Percentiles rank a stretch among this genome's conserved stretches.
These are phyloP conservation scores for Leptinotarsa haldemani DNA, from an alignment of 2,888 invertebrate species.

Conservation along the genomic window DNA sequence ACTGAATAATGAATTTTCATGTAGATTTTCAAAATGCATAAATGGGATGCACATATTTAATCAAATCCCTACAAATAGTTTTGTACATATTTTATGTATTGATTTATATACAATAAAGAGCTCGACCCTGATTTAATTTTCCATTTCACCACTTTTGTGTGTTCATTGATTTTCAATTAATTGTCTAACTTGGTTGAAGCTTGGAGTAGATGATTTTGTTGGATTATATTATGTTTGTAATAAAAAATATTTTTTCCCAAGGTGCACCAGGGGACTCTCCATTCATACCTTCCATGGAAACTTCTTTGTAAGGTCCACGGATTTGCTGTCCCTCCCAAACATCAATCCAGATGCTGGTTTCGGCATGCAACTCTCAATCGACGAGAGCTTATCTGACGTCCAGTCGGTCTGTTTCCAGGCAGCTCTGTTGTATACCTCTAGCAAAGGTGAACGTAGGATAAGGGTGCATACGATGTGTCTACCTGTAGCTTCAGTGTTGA, in stretches of 20 bases:
- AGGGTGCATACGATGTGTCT: constrained; percentile 97
- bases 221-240: too few species aligned
- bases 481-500: constrained; percentile 86
- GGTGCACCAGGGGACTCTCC: constrained; percentile 92
- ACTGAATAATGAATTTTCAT: too few species aligned
- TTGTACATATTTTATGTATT: too few species aligned
- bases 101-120: too few species aligned
- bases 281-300: constrained; percentile 99
- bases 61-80: too few species aligned
- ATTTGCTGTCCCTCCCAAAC: constrained; percentile 94
- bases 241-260: constrained; percentile 46
- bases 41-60: too few species aligned
- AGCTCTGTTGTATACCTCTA: constrained; percentile 95
- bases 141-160: too few species aligned
- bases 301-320: constrained; percentile 98
- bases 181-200: too few species aligned
- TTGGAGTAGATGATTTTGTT: too few species aligned
- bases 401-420: constrained; percentile 97
- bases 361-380: constrained; percentile 97
- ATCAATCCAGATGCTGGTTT: constrained; percentile 98
- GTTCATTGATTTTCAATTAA: too few species aligned
- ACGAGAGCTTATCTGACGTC: constrained; percentile 87
- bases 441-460: constrained; percentile 93
- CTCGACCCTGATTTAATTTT: too few species aligned
- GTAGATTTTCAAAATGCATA: too few species aligned